phyloP scores from a whole-genome alignment of 2,113 vertebrate genomes.

The Campylomormyrus numenius region DNA sequence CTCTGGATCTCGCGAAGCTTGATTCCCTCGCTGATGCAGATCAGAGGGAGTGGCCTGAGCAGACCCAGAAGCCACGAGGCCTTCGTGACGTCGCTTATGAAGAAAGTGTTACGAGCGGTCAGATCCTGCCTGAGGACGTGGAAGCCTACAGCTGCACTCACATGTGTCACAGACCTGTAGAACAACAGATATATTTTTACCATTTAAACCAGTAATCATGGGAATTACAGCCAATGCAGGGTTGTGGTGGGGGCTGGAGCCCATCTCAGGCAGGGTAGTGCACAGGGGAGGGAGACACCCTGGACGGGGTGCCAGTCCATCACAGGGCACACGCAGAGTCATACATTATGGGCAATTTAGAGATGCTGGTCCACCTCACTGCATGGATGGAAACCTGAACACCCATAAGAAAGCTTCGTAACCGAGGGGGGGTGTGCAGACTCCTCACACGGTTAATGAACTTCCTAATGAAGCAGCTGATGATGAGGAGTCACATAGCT shows the following conservation, averaged over 20 bases:
- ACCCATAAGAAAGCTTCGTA: background rate
- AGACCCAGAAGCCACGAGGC: conserved; percentile 16
- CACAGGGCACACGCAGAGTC: too few species aligned
- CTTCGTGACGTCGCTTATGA: conserved; percentile 29
- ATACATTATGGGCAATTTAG: too few species aligned
- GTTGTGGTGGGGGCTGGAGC: background rate
- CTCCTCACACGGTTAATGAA: background rate
- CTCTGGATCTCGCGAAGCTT: conserved; percentile 31
- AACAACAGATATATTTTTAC: background rate
- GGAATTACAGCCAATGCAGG: background rate
- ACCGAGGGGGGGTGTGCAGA: background rate
- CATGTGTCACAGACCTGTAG: conserved; percentile 26
- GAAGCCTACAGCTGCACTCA: conserved; percentile 18
- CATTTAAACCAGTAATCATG: background rate
- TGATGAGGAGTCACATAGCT: background rate
- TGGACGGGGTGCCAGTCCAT: too few species aligned
- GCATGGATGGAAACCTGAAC: background rate
- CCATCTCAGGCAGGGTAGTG: background rate
- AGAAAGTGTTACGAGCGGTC: conserved; percentile 18
- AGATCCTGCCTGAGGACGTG: conserved; percentile 19
- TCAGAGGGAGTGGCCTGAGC: background rate
- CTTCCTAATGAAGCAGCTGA: background rate
- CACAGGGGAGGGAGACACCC: background rate
- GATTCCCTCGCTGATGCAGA: conserved; percentile 31
- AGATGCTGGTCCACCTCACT: background rate